Conservation (phyloP, 2,888 invertebrate genomes). For the Zygothrica quintamaculata region DNA sequence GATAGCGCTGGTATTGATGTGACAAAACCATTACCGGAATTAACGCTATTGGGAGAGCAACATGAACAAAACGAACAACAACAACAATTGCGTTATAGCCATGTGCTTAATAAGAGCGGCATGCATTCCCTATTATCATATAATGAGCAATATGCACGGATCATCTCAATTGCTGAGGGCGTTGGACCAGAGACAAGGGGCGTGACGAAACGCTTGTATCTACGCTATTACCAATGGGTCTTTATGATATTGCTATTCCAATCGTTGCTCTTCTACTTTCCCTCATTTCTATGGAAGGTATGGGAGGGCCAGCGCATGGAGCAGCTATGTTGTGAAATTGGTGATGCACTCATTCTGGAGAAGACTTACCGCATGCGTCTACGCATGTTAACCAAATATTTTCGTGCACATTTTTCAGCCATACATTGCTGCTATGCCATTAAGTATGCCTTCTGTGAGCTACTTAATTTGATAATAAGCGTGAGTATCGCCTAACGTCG, state of each 20-base stretch:
- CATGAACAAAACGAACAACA: background rate
- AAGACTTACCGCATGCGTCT: constrained; percentile 56
- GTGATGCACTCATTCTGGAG: constrained; percentile 63
- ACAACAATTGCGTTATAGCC: background rate
- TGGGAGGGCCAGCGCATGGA: constrained; percentile 85
- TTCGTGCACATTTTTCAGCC: constrained; percentile 57
- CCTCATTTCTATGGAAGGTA: constrained; percentile 80
- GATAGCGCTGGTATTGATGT: constrained; percentile 74
- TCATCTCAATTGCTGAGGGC: constrained; percentile 70
- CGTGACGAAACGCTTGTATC: constrained; percentile 63
- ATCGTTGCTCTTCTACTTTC: constrained; percentile 78
- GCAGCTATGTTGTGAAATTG: constrained; percentile 77
- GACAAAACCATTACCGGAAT: background rate
- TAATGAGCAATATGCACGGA: constrained; percentile 58
- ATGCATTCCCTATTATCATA: constrained; percentile 39
- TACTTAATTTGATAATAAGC: constrained; percentile 90
- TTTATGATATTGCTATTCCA: constrained; percentile 80
- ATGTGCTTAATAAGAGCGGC: constrained; percentile 32
- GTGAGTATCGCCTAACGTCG: constrained; percentile 85
- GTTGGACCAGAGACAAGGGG: constrained; percentile 63
- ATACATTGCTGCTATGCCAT: constrained; percentile 86
- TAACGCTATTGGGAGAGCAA: background rate
- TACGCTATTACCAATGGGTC: constrained; percentile 83
- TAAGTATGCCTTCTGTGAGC: constrained; percentile 89
- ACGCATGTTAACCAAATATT: constrained; percentile 69